Conservation (phyloP, 1,140 invertebrate species). For the Acromyrmex echinatior region DNA sequence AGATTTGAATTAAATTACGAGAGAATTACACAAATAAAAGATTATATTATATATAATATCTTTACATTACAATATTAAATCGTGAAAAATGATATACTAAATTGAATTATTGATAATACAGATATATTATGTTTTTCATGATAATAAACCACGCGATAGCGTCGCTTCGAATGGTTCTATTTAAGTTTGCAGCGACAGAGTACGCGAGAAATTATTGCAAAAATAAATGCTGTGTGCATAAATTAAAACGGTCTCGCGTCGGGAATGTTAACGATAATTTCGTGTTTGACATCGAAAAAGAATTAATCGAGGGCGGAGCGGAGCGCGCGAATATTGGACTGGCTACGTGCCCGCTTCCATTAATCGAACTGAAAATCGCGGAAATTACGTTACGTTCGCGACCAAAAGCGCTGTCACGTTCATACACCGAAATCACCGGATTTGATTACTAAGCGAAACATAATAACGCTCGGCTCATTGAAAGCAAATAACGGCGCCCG, state of each 20-base stretch:
- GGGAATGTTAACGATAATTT: slow-evolving; percentile 73
- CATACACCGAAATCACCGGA: slow-evolving; percentile 70
- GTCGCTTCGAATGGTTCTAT: background rate
- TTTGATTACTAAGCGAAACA: slow-evolving; percentile 66
- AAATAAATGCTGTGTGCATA: slow-evolving; percentile 63
- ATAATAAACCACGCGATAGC: slow-evolving; percentile 45
- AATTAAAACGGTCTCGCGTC: slow-evolving; percentile 59
- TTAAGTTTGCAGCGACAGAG: slow-evolving; percentile 45
- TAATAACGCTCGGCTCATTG: slow-evolving; percentile 64
- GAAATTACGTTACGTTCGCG: slow-evolving; percentile 67
- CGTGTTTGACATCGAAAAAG: slow-evolving; percentile 72
- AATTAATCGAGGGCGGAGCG: slow-evolving; percentile 44
- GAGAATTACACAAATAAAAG: background rate
- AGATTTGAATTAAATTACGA: background rate
- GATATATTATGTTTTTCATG: slow-evolving; percentile 33
- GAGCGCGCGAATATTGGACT: slow-evolving; percentile 73
- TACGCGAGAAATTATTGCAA: slow-evolving; percentile 55
- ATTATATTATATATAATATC: background rate
- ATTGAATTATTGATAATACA: slow-evolving; percentile 19
- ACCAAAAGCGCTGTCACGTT: slow-evolving; percentile 71
- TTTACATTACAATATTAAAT: background rate
- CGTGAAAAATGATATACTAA: background rate
- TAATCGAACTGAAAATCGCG: slow-evolving; percentile 76
- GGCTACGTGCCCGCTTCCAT: slow-evolving; percentile 68
- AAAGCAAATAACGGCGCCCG: slow-evolving; percentile 57